Conservation (phyloP, 2,888 invertebrate genomes). For the Hirtodrosophila histrioides region DNA sequence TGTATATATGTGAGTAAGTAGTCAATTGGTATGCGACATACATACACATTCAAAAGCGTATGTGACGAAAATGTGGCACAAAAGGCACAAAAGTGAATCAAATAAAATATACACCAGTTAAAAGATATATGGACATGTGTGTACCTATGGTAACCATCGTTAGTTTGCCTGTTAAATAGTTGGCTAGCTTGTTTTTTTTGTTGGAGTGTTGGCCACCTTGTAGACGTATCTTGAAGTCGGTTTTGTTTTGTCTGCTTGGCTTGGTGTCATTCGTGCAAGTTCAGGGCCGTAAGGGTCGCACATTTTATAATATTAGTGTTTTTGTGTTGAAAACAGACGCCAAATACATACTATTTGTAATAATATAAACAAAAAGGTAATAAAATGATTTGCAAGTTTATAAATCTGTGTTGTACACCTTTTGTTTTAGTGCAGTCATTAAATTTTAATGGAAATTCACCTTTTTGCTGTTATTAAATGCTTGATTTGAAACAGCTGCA, state of each 20-base stretch:
- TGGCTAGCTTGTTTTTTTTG: constrained; percentile 1
- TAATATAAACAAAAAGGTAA: constrained; percentile 4
- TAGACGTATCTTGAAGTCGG: constrained; percentile 23
- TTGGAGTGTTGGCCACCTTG: constrained; percentile 3
- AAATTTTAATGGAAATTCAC: background rate
- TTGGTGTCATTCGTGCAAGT: constrained; percentile 53
- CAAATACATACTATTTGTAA: background rate
- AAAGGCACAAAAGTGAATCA: constrained; percentile 45
- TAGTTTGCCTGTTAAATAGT: constrained; percentile 14
- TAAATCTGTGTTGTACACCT: background rate
- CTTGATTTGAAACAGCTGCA: constrained; percentile 29
- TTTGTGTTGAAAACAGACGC: constrained; percentile 28
- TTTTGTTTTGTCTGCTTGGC: constrained; percentile 14
- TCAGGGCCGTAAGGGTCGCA: constrained; percentile 53
- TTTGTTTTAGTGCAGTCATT: background rate
- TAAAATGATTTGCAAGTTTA: background rate
- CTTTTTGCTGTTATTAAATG: constrained; percentile 1
- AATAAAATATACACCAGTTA: constrained; percentile 26
- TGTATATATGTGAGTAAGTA: background rate
- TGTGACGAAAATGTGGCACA: constrained; percentile 55
- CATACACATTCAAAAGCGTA: background rate
- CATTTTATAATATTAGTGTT: constrained; percentile 35
- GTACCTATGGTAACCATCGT: constrained; percentile 27
- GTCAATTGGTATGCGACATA: constrained; percentile 1
- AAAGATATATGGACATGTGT: constrained; percentile 5